Conservation (phyloP, 2,113 vertebrate species). For the Aspiorhynchus laticeps region DNA sequence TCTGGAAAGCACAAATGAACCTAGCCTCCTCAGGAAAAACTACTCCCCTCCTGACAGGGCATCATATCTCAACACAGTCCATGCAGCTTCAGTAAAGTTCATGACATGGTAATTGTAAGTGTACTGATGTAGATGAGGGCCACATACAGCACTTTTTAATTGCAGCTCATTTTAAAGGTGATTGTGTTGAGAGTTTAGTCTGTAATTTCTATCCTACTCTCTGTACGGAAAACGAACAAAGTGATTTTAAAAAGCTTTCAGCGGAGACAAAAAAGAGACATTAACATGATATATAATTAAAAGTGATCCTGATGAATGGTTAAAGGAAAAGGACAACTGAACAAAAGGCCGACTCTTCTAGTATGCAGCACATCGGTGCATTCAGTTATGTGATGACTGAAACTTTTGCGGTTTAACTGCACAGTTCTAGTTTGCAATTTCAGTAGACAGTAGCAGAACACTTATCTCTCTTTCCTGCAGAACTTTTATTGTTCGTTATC, state of each 20-base stretch:
- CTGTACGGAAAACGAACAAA: background rate
- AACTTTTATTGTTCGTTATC: background rate
- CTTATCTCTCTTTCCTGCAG: constrained; percentile 13
- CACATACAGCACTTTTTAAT: constrained; percentile 18
- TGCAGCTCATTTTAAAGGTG: background rate
- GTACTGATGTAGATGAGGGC: background rate
- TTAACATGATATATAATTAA: constrained; percentile 13
- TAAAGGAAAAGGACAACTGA: background rate
- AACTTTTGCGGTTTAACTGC: background rate
- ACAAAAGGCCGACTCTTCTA: background rate
- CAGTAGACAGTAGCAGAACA: background rate
- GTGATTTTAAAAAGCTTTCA: constrained; percentile 4
- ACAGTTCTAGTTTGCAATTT: background rate
- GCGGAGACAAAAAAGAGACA: background rate
- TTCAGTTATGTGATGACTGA: background rate
- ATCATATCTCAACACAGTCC: background rate
- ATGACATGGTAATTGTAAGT: background rate
- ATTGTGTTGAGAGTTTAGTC: background rate
- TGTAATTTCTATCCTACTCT: background rate
- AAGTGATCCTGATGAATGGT: background rate
- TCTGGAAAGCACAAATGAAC: background rate
- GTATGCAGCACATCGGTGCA: background rate
- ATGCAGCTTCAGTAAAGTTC: constrained; percentile 1
- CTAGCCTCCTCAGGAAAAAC: background rate
- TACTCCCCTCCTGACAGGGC: background rate